These are phyloP conservation scores for Tribolium castaneum DNA, from an alignment of 1,140 invertebrate genomes.

Conservation along the genomic window DNA sequence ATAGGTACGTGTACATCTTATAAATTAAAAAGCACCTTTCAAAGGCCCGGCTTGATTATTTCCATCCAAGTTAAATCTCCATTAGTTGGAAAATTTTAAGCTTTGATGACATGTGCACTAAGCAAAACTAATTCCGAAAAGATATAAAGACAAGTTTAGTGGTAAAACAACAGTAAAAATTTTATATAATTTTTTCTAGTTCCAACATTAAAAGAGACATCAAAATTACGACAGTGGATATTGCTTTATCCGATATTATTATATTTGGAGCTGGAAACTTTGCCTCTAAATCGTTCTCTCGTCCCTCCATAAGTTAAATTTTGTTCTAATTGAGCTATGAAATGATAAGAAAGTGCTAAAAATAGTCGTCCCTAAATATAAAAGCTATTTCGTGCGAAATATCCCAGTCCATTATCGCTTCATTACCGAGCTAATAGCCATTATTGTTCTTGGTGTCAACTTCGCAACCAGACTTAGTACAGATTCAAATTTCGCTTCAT, in stretches of 20 bases:
- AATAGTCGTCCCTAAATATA: not conserved
- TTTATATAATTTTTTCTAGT: not conserved
- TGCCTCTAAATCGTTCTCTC: no score
- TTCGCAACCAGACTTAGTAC: not conserved
- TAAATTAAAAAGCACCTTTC: slow-evolving; percentile 15
- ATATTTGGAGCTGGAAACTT: no score
- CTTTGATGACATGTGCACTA: no score
- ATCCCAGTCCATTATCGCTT: slow-evolving; percentile 3
- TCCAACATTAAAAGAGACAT: not conserved
- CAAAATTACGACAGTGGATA: not conserved
- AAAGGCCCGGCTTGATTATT: not conserved
- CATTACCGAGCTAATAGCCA: not conserved
- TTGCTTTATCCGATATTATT: not conserved
- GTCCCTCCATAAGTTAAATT: not conserved
- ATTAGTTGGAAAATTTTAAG: no score
- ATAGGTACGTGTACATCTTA: not conserved
- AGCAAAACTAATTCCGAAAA: not conserved
- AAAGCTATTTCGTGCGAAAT: not conserved
- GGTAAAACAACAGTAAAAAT: not conserved
- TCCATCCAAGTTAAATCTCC: no score
- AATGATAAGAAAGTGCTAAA: not conserved
- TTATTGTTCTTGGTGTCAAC: slow-evolving; percentile 4
- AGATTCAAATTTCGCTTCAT: not conserved
- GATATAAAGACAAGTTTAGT: not conserved
- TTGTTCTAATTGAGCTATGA: not conserved